phyloP scores from a whole-genome alignment of 1,140 invertebrate genomes.

The Drosophila pachea region DNA sequence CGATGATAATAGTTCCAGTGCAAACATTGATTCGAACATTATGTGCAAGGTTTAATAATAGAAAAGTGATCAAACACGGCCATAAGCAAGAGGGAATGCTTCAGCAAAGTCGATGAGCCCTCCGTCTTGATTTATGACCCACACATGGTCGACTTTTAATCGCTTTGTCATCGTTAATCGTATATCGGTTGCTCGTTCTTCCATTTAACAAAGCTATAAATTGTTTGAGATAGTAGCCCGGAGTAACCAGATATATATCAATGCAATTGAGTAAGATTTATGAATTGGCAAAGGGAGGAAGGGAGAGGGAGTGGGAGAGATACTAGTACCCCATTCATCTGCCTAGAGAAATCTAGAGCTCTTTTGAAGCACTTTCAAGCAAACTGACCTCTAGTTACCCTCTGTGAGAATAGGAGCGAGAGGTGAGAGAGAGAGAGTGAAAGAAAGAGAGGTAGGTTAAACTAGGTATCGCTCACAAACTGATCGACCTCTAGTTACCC shows the following conservation, averaged over 20 bases:
- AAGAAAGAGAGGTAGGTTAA: too few relatives aligned
- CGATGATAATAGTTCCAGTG: slow-evolving; percentile 15
- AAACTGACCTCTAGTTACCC: too few relatives aligned
- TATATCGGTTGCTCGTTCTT: slow-evolving; percentile 36
- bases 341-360: too few relatives aligned
- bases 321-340: too few relatives aligned
- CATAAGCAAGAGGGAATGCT: slow-evolving; percentile 25
- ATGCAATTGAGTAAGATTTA: background rate
- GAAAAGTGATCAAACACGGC: slow-evolving; percentile 67
- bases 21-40: slow-evolving; percentile 31
- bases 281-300: too few relatives aligned
- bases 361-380: too few relatives aligned
- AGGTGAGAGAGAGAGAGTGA: too few relatives aligned
- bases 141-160: slow-evolving; percentile 45
- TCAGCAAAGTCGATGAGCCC: slow-evolving; percentile 11
- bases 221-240: slow-evolving; percentile 36
- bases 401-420: too few relatives aligned
- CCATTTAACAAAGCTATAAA: slow-evolving; percentile 63
- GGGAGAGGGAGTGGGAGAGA: too few relatives aligned
- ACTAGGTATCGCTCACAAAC: too few relatives aligned
- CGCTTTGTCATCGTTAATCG: slow-evolving; percentile 58
- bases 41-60: slow-evolving; percentile 49
- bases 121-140: slow-evolving; percentile 56
- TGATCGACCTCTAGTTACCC: too few relatives aligned
- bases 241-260: background rate